Percentiles rank a stretch among this genome's conserved stretches.
Evolutionary conservation across 1,140 invertebrate species (phyloP).

Genomic region (Globodera rostochiensis): DNA sequence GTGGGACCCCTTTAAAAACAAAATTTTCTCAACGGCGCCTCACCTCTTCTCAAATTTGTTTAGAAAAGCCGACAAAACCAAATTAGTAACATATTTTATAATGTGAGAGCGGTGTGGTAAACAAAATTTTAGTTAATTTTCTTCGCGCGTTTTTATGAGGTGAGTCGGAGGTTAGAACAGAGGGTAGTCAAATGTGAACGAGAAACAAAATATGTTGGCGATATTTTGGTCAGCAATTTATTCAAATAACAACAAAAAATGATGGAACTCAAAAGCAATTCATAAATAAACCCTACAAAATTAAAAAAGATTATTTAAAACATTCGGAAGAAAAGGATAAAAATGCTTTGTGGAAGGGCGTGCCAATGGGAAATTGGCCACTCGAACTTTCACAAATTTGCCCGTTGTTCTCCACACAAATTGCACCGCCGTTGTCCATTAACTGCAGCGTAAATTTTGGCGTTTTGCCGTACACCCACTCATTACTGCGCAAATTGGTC

Average conservation of each 20-base stretch:
- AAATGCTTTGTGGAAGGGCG: conserved; percentile 17
- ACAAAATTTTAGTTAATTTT: no score
- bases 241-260: background rate
- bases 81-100: no score
- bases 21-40: no score
- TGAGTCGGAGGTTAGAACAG: no score
- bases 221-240: background rate
- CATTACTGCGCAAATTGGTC: conserved; percentile 43
- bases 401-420: conserved; percentile 33
- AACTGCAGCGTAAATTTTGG: conserved; percentile 49
- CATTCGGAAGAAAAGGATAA: background rate
- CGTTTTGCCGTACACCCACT: conserved; percentile 58
- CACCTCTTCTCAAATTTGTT: no score
- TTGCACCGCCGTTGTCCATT: background rate
- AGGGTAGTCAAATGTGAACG: no score
- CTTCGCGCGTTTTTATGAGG: no score
- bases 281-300: background rate
- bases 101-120: no score
- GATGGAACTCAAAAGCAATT: no score
- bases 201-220: no score
- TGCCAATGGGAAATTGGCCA: conserved; percentile 27
- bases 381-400: conserved; percentile 21
- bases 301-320: background rate
- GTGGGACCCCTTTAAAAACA: no score
- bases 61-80: no score